Base-by-base conservation (phyloP, 1,140 invertebrate genomes). In the Leptinotarsa lineolata region DNA sequence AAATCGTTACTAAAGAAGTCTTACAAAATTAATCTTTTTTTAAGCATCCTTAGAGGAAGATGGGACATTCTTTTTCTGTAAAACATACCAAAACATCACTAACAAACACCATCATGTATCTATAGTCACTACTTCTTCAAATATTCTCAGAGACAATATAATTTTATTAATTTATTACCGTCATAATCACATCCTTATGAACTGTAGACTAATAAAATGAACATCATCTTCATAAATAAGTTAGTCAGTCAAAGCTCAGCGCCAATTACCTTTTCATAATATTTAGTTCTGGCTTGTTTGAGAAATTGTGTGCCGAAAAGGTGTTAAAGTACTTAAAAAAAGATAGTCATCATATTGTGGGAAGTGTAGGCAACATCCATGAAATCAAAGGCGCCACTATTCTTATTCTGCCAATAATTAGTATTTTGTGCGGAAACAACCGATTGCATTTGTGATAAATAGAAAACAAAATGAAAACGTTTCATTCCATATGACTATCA, bases 361-460 rank as follows among this genome's bases (percentile, higher is more conserved):
- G 48, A 54, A 54, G 15, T 54, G n/a, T 54, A 54, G n/a, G 48
- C 48, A 4, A 54, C 15, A 54, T 54, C 48, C 48, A 54, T 54
- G 48, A 54, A 54, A 54, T 54, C 48, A 54, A 54, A 54, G 48
- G 48, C 48, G 48, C 48, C 48, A 54, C n/a, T 54, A 54, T 54
- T 54, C n/a, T 18, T 5, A 54, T 18, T 15, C 48, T n/a, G 48
- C 48, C 6, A 18, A 54, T 54, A 18, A 54, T 54, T n/a, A 15
- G 15, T 16, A 54, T 54, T 54, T 16, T 54, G n/a, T 15, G 48
- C 48, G n/a, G 2, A 54, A 54, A 54, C 16, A n/a, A 54, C 30
- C 30, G 30, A 2, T 39, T 39, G 30, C 30, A 39, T 39, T 39
- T 11, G 30, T 39, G 30, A 39, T 39, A 39, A 39, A 39, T 39